phyloP scores from a whole-genome alignment of 2,888 invertebrate species.

The Eupsilia transversa region DNA sequence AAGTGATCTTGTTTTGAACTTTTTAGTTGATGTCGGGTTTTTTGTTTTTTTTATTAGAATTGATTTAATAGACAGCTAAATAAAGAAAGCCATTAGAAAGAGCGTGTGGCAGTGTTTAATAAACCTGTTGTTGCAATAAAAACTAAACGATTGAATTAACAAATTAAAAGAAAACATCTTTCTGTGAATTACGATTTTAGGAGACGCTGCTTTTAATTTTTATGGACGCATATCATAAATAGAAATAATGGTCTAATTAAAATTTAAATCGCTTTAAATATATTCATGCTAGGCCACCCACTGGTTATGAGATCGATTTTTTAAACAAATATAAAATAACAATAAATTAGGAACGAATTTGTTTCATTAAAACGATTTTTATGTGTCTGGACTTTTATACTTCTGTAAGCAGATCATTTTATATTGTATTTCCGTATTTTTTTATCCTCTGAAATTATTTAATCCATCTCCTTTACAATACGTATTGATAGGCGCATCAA shows the following conservation, averaged over 20 bases:
- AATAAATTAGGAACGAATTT: constrained; percentile 59
- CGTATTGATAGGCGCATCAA: too few species aligned
- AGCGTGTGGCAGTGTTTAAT: neutral
- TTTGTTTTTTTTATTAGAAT: neutral
- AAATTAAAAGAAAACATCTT: constrained; percentile 24
- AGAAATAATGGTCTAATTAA: constrained; percentile 52
- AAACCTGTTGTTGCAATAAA: constrained; percentile 27
- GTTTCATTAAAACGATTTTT: constrained; percentile 47
- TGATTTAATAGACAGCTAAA: neutral
- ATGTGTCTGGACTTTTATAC: constrained; percentile 34
- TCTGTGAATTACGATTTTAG: constrained; percentile 26
- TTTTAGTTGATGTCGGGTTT: neutral
- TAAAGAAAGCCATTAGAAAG: constrained; percentile 10
- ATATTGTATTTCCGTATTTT: constrained; percentile 11
- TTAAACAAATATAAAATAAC: constrained; percentile 35
- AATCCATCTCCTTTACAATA: neutral
- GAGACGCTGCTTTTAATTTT: constrained; percentile 18
- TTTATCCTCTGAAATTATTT: neutral
- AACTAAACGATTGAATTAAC: constrained; percentile 34
- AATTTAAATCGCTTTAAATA: constrained; percentile 57
- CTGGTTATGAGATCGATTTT: constrained; percentile 48
- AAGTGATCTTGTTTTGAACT: neutral
- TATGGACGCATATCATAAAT: constrained; percentile 35
- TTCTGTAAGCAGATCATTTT: constrained; percentile 3
- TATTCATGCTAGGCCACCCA: constrained; percentile 59